Evolutionary conservation across 1,140 invertebrate genomes (phyloP), one percentile per base, ranked within the genome.

Genomic region (Musca vetustissima): DNA sequence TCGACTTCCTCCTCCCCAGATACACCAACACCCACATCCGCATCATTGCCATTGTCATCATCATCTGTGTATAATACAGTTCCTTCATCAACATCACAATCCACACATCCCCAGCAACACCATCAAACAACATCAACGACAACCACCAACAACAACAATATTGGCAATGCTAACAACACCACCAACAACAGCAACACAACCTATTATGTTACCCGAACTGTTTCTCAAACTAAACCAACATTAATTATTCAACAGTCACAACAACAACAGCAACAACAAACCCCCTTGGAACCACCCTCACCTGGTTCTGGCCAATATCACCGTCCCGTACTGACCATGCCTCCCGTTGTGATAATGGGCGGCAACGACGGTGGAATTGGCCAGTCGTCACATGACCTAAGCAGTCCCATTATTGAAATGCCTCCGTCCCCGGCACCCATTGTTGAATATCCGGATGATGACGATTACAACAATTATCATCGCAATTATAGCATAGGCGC

Each of bases 391-490:
- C 24, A 43, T 48, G 53, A 70, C 59, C 15, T 73, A 11, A 61
- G 53, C 28, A 71, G 73, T 64, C 72, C 72, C 7, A 73, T 75
- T 66, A 77, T 81, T 57, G 79, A 83, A 64, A 72, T 73, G 71
- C 71, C 74, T 15, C 73, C 73, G 50, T 75, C 81, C 71, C 66
- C 74, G 72, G 71, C 75, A 43, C 73, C 73, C 55, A 81, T 88
- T 67, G 85, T 86, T 47, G 86, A 87, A 75, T 87, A 87, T 85
- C 89, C 89, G 87, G 78, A 90, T 80, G 90, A 91, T 76, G 91
- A 92, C 81, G 90, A 92, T 69, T 72, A 75, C 70, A 66, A 72
- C 67, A 72, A 70, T 70, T 32, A 28, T 43, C 61, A 49, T 47
- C 55, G 65, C 57, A 67, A 64, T 52, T 76, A 73, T 71, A 80